phyloP scores from a whole-genome alignment of 2,888 invertebrate species.

The Limnephilus marmoratus region DNA sequence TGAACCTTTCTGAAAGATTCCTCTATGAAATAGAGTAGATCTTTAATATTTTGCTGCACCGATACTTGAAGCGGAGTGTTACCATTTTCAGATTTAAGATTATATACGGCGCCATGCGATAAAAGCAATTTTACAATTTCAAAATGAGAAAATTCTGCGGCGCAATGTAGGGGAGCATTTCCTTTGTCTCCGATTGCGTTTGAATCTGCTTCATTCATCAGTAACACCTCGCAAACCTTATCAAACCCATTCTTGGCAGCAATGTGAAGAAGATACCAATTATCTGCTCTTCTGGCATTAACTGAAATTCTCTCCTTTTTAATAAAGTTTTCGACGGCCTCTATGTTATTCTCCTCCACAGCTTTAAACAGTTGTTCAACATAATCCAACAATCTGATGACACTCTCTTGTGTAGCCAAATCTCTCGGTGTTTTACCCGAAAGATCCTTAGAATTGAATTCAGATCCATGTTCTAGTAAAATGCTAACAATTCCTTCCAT shows the following conservation, averaged over 20 bases:
- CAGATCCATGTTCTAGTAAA: slow-evolving; percentile 8
- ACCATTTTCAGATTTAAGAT: background rate
- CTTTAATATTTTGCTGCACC: background rate
- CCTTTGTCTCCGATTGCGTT: background rate
- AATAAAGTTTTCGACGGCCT: background rate
- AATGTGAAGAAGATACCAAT: background rate
- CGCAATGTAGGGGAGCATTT: slow-evolving; percentile 2
- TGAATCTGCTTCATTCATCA: background rate
- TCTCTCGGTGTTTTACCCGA: slow-evolving; percentile 2
- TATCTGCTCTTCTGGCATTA: background rate
- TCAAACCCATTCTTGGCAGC: background rate
- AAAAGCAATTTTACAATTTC: slow-evolving; percentile 14
- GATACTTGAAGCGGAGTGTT: slow-evolving; percentile 14
- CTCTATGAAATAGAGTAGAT: background rate
- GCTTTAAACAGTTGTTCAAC: slow-evolving; percentile 12
- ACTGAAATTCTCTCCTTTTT: background rate
- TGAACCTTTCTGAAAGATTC: slow-evolving; percentile 7
- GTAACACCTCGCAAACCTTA: background rate
- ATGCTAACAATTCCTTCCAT: background rate
- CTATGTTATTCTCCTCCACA: slow-evolving; percentile 9
- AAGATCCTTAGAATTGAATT: background rate
- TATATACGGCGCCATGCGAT: background rate
- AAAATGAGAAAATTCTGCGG: slow-evolving; percentile 13
- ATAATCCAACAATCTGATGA: background rate
- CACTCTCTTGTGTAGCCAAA: background rate